Conservation (phyloP, 2,113 vertebrate genomes). For the Haliaeetus leucogaster region DNA sequence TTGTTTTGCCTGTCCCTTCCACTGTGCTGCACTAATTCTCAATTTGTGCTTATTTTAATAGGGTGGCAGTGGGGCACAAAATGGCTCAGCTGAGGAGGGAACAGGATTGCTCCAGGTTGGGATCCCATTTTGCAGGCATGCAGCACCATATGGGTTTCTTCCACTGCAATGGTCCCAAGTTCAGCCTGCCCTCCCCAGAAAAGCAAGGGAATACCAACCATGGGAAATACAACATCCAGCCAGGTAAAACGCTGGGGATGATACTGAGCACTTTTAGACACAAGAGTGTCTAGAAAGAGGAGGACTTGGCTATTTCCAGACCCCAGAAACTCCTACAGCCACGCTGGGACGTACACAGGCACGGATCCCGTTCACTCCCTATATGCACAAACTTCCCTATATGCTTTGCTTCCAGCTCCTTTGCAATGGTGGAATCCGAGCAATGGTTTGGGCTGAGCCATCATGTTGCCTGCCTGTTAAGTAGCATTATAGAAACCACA, state of each 20-base stretch:
- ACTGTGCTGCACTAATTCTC: conserved; percentile 48
- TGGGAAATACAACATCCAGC: background rate
- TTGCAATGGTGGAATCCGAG: background rate
- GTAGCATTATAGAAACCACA: background rate
- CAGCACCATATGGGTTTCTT: background rate
- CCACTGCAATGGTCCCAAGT: too few relatives aligned
- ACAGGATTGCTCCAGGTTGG: background rate
- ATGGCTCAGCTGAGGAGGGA: background rate
- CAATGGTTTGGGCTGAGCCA: background rate
- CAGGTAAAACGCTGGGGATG: background rate
- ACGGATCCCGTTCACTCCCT: accelerated
- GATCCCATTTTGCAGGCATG: background rate
- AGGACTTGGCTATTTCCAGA: background rate
- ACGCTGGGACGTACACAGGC: accelerated
- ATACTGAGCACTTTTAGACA: background rate
- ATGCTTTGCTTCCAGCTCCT: background rate
- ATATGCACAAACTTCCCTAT: background rate
- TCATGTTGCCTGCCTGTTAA: background rate
- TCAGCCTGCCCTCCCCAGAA: background rate
- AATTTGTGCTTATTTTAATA: conserved; percentile 47
- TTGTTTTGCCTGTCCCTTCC: conserved; percentile 63
- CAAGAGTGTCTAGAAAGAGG: background rate
- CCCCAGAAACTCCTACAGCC: background rate
- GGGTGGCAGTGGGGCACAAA: conserved; percentile 16
- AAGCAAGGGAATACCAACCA: background rate